Evolutionary conservation across 1,140 invertebrate genomes (phyloP).

Genomic region (Halotydeus destructor): DNA sequence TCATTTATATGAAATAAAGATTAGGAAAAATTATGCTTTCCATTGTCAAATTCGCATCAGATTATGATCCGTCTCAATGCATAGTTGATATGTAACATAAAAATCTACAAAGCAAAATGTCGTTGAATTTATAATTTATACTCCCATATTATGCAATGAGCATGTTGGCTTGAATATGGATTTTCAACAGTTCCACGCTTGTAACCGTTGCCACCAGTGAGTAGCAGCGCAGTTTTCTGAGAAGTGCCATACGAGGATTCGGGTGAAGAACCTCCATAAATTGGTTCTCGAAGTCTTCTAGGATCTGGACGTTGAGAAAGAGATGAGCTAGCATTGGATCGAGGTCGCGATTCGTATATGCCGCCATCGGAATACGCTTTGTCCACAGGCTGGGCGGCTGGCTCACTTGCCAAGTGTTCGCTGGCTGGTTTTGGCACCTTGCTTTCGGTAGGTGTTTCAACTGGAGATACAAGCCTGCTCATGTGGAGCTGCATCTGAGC

Average conservation of each 20-base stretch:
- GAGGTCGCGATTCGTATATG: not conserved
- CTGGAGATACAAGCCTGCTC: too few species aligned
- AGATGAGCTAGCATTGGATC: not conserved
- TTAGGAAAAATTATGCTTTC: too few species aligned
- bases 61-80: too few species aligned
- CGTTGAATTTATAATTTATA: slow-evolving; percentile 61
- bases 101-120: not conserved
- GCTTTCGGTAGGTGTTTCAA: too few species aligned
- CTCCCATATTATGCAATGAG: slow-evolving; percentile 70
- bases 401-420: not conserved
- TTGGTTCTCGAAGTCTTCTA: not conserved
- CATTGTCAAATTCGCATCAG: too few species aligned
- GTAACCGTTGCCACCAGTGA: slow-evolving; percentile 69
- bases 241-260: too few species aligned
- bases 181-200: slow-evolving; percentile 21
- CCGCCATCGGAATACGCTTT: not conserved
- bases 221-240: slow-evolving; percentile 47
- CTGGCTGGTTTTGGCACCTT: slow-evolving; percentile 14
- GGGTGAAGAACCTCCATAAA: slow-evolving; percentile 9
- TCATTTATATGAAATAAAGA: too few species aligned
- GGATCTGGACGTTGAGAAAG: not conserved
- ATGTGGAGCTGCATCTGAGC: too few species aligned
- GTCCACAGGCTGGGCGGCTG: not conserved
- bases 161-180: slow-evolving; percentile 40
- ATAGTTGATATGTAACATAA: not conserved